Percentiles rank a stretch among this genome's conserved stretches.
Evolutionary conservation across 2,113 vertebrate species (phyloP).

Genomic region (Numida meleagris): DNA sequence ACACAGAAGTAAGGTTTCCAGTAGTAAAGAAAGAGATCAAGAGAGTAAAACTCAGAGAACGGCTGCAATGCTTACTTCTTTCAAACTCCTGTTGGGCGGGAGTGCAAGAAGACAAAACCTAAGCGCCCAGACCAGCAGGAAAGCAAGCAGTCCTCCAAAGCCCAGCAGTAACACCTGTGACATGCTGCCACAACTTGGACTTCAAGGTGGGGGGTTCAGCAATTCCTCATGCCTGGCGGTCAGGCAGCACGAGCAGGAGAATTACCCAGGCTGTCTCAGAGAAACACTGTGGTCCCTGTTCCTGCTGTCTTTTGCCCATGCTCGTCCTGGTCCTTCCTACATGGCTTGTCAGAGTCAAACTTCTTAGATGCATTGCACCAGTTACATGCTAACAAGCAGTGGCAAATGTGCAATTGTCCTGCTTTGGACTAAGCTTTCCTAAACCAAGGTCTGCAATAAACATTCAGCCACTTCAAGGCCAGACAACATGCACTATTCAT

Average conservation of each 20-base stretch:
- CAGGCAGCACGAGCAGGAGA: too few relatives aligned
- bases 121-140: background rate
- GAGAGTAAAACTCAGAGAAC: background rate
- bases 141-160: background rate
- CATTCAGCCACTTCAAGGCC: background rate
- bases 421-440: background rate
- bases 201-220: background rate
- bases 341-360: background rate
- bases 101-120: background rate
- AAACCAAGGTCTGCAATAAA: background rate
- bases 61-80: background rate
- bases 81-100: background rate
- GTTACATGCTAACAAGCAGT: background rate
- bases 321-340: background rate
- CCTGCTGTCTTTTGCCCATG: background rate
- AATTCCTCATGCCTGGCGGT: background rate
- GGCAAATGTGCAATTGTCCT: background rate
- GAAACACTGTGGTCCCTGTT: too few relatives aligned
- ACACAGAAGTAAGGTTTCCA: background rate
- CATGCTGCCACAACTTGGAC: background rate
- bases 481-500: background rate
- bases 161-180: fast-evolving
- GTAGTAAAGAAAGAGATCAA: background rate
- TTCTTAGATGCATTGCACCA: background rate
- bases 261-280: too few relatives aligned